Conservation (phyloP, 2,888 invertebrate species). For the Eristalinus aeneus region DNA sequence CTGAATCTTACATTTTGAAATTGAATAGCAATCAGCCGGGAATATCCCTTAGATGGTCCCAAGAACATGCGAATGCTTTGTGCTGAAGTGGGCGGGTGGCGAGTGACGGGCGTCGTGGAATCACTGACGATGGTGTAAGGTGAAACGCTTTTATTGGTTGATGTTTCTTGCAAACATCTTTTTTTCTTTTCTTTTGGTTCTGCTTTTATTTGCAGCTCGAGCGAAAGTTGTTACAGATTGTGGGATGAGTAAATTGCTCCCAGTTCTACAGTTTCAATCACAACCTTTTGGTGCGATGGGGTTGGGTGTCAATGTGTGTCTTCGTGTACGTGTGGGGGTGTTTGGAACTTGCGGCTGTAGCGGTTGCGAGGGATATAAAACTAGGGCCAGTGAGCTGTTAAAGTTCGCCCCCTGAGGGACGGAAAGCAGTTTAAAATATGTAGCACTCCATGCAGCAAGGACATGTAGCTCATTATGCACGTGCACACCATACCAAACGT, state of each 20-base stretch:
- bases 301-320: background rate
- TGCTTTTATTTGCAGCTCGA: background rate
- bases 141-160: conserved; percentile 15
- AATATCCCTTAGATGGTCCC: conserved; percentile 31
- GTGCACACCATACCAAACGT: conserved; percentile 43
- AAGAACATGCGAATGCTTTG: conserved; percentile 34
- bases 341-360: background rate
- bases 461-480: conserved; percentile 57
- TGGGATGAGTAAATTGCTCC: conserved; percentile 26
- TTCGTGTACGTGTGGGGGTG: too few relatives aligned
- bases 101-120: background rate
- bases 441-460: conserved; percentile 26
- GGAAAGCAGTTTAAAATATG: conserved; percentile 7
- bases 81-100: background rate
- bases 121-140: background rate
- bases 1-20: conserved; percentile 61
- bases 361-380: background rate
- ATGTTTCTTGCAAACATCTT: conserved; percentile 6
- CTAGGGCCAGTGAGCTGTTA: conserved; percentile 36
- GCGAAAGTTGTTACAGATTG: conserved; percentile 15
- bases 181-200: background rate
- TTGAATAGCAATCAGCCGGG: conserved; percentile 58
- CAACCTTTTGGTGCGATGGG: background rate
- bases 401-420: conserved; percentile 10
- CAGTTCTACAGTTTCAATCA: conserved; percentile 6